Evolutionary conservation across 2,797 vertebrate species (phyloP), one percentile per base, ranked within the genome.

Genomic region (Protosalanx chinensis): DNA sequence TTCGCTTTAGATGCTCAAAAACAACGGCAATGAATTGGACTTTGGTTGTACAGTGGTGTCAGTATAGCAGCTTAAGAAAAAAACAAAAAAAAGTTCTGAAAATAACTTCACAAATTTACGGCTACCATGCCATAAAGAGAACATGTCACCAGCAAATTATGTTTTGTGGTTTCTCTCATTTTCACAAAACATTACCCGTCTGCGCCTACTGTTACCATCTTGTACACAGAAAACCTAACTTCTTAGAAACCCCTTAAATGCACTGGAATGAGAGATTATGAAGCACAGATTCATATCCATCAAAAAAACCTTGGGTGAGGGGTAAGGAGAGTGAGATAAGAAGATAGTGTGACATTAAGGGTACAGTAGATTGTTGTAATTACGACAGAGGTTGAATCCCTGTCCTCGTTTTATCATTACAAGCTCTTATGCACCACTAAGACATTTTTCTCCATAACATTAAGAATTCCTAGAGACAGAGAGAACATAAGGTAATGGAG

Each of bases 241-340:
- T 62, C 64, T 72, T 67, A 64, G 63, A 35, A 63, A 20, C 41
- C 68, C 60, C 72, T 78, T 76, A 49, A 81, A 81, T 76, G 72
- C 76, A 75, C 87, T 86, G 2, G 85, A 46, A 46, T 46, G 86
- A 88, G 82, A 57, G 77, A 70, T 70, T 64, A 16, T 30, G 46
- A 41, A 41, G 41, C 62, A 65, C 51, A 57, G 10, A 35, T 29
- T 16, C 2, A 41, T 60, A 18, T 29, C 66, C 13, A 46, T 46
- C 41, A 46, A 46, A 46, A 46, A 6, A 46, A 46, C 41, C 41
- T 46, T 46, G 61, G 12, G 32, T 33, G 61, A 35, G 32, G 33
- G 32, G n/a, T 12, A 64, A 32, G 32, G 30, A 33, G 32, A 37
- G 32, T 33, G 12, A 35, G 15, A 33, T 15, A 18, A 15, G 8